These are phyloP conservation scores for Taphrorychus bicolor DNA, from an alignment of 2,888 invertebrate genomes.

Conservation along the genomic window DNA sequence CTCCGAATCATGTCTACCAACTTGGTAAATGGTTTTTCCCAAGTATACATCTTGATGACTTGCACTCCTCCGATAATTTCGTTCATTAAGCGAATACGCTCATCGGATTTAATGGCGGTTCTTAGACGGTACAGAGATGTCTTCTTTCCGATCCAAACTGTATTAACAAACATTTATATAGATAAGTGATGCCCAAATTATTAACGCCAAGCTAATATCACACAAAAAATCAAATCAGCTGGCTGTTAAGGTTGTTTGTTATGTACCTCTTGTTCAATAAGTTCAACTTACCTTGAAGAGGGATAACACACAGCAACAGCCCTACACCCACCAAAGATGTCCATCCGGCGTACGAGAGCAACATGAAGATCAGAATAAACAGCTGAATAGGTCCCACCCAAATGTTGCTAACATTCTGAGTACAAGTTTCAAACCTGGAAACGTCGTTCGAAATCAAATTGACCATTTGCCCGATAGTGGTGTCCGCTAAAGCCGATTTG, in stretches of 20 bases:
- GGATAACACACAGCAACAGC: constrained; percentile 54
- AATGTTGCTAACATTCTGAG: constrained; percentile 79
- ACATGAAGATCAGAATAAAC: constrained; percentile 63
- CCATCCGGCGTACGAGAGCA: constrained; percentile 58
- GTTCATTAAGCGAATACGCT: constrained; percentile 71
- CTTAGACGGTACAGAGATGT: constrained; percentile 54
- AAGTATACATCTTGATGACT: constrained; percentile 49
- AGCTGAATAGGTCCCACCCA: constrained; percentile 75
- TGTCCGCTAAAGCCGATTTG: constrained; percentile 43
- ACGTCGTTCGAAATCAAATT: constrained; percentile 61
- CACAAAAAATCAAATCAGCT: no score
- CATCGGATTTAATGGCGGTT: constrained; percentile 69
- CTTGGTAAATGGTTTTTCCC: constrained; percentile 48
- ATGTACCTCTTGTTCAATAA: no score
- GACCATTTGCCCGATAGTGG: constrained; percentile 49
- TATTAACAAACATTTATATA: background rate
- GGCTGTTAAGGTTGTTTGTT: background rate
- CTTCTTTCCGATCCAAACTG: constrained; percentile 53
- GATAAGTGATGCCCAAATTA: no score
- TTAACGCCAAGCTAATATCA: no score
- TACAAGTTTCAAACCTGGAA: constrained; percentile 80
- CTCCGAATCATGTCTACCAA: constrained; percentile 44
- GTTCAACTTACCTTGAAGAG: constrained; percentile 56
- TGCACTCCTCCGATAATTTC: constrained; percentile 69
- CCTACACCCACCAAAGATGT: constrained; percentile 57